These are phyloP conservation scores for Synodontis membranacea DNA, from an alignment of 2,113 vertebrate genomes.

Conservation along the genomic window DNA sequence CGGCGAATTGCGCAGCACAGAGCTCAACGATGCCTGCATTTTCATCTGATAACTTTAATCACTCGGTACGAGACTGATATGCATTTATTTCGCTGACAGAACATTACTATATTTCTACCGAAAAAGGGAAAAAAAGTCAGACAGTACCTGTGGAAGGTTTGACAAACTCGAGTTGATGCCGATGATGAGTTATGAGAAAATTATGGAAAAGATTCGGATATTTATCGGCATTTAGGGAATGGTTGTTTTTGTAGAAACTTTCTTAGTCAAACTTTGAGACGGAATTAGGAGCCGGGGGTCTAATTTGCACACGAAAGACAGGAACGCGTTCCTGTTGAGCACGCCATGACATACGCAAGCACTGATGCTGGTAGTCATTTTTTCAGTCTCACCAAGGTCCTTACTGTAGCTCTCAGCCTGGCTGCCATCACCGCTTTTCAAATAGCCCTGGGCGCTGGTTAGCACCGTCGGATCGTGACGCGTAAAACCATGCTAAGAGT, in stretches of 20 bases:
- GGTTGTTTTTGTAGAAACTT: not conserved
- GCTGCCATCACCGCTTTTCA: conserved; percentile 17
- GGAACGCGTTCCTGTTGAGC: not conserved
- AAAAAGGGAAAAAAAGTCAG: not conserved
- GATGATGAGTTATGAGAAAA: conserved; percentile 28
- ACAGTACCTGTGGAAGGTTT: conserved; percentile 10
- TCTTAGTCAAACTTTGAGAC: not conserved
- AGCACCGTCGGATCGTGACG: conserved; percentile 2
- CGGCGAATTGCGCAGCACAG: conserved; percentile 33
- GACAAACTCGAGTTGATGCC: conserved; percentile 21
- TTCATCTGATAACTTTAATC: conserved; percentile 48
- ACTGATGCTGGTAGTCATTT: conserved; percentile 8
- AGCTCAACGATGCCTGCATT: conserved; percentile 8
- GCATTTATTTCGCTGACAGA: conserved; percentile 53
- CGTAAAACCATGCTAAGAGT: not conserved
- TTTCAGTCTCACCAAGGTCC: conserved; percentile 26
- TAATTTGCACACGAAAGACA: not conserved
- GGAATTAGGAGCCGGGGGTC: not conserved
- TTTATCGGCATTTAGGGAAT: conserved; percentile 6
- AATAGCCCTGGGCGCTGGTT: not conserved
- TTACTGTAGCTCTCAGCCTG: conserved; percentile 7
- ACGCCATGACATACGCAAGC: not conserved
- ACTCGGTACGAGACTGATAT: conserved; percentile 40
- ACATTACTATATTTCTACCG: conserved; percentile 21
- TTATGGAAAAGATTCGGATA: conserved; percentile 4